Conservation (phyloP, 2,797 vertebrate species). For the Anguilla marmorata region DNA sequence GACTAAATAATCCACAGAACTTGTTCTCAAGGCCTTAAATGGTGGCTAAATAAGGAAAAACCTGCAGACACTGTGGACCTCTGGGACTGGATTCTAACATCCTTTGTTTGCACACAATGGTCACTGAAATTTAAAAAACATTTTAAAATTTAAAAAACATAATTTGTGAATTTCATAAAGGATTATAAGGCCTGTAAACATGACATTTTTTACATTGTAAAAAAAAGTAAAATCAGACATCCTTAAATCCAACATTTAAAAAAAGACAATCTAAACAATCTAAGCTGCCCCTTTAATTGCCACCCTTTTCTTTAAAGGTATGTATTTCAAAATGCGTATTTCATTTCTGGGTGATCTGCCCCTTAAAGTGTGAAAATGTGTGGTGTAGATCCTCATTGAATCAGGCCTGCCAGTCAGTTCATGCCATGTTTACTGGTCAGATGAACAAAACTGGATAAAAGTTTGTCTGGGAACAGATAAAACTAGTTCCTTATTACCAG, state of each 20-base stretch:
- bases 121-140: too few relatives aligned
- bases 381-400: background rate
- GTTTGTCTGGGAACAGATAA: background rate
- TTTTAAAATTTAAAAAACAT: background rate
- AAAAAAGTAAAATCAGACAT: background rate
- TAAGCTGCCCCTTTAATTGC: background rate
- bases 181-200: too few relatives aligned
- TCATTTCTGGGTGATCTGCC: too few relatives aligned
- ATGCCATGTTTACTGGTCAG: background rate
- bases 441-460: background rate
- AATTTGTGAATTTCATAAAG: background rate
- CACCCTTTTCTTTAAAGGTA: background rate
- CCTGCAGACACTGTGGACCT: too few relatives aligned
- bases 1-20: too few relatives aligned
- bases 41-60: too few relatives aligned
- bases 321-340: too few relatives aligned
- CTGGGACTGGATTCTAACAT: too few relatives aligned
- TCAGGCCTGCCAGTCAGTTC: background rate
- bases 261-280: background rate
- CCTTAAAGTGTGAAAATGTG: background rate
- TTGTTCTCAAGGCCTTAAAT: too few relatives aligned
- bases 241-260: background rate
- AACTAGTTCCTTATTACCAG: background rate
- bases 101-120: too few relatives aligned
- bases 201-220: too few relatives aligned